Percentiles rank a stretch among this genome's conserved stretches.
Evolutionary conservation across 2,888 invertebrate species (phyloP).

Genomic region (Luffia ferchaultella): DNA sequence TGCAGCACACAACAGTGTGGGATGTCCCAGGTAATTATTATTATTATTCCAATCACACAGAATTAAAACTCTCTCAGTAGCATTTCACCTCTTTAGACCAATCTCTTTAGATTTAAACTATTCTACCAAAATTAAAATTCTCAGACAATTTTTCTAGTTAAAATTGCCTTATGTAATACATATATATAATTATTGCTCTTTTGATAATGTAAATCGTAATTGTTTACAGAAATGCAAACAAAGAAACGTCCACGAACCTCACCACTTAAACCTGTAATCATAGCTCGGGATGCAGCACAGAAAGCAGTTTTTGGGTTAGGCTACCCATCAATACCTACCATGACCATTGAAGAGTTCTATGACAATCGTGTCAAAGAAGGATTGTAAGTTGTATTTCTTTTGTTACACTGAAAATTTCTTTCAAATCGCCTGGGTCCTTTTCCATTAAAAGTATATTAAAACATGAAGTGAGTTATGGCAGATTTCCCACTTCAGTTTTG

Average conservation of each 20-base stretch:
- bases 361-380: constrained; percentile 84
- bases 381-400: constrained; percentile 52
- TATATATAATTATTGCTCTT: no score
- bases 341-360: constrained; percentile 96
- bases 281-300: constrained; percentile 87
- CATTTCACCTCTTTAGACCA: no score
- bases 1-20: no score
- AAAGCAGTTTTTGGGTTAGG: constrained; percentile 94
- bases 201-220: no score
- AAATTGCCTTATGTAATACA: no score
- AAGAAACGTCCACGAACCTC: constrained; percentile 23
- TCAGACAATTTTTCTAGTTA: no score
- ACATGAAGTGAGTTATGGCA: not conserved
- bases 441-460: not conserved
- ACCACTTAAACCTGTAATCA: constrained; percentile 82
- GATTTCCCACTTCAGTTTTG: no score
- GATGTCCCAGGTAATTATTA: no score
- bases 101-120: no score
- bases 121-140: no score
- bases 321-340: constrained; percentile 91
- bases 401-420: not conserved
- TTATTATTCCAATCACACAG: no score
- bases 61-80: no score
- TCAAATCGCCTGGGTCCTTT: not conserved
- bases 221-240: constrained; percentile 19